Evolutionary conservation across 1,140 invertebrate species (phyloP).

Genomic region (Gerris buenoi): DNA sequence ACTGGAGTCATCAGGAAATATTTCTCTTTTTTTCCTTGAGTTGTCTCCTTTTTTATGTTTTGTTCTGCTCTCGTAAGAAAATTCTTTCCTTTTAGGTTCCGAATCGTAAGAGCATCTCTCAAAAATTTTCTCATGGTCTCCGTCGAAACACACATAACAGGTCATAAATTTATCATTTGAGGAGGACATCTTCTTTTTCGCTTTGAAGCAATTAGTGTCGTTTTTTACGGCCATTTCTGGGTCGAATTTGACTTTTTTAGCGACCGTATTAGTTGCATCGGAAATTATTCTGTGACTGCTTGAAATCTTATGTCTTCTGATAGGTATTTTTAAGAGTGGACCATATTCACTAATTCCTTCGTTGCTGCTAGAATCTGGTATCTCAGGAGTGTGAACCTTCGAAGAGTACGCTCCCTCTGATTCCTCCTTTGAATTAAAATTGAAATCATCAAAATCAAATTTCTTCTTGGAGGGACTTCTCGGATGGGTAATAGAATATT

Average conservation of each 20-base stretch:
- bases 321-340: not conserved
- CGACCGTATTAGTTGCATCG: not conserved
- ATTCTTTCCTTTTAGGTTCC: not conserved
- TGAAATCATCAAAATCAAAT: not conserved
- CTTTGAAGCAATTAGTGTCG: not conserved
- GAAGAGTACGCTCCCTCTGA: not conserved
- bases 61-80: not conserved
- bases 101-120: not conserved
- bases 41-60: not conserved
- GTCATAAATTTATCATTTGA: not conserved
- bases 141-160: not conserved
- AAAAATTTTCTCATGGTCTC: not conserved
- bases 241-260: not conserved
- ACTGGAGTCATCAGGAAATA: not conserved
- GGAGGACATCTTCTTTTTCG: not conserved
- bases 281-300: not conserved
- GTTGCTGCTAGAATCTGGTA: not conserved
- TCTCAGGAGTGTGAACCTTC: no score
- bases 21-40: not conserved
- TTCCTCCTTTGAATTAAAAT: not conserved
- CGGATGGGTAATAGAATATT: slow-evolving; percentile 1
- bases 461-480: not conserved
- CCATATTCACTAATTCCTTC: no score
- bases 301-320: not conserved
- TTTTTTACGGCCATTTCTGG: not conserved